Conservation (phyloP, 2,888 invertebrate species). For the Clanis bilineata region DNA sequence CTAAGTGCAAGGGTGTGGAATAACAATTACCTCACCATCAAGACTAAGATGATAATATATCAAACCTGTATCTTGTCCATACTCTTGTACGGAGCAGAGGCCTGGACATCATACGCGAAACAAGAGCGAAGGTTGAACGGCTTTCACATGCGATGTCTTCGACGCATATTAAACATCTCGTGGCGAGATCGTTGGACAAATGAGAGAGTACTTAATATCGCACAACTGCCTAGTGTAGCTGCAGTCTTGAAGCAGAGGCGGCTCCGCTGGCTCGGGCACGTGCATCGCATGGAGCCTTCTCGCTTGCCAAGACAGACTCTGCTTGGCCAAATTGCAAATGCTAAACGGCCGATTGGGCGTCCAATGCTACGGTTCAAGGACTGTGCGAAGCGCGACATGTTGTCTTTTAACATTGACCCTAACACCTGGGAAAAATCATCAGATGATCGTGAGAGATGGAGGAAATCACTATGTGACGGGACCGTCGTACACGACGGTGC, state of each 20-base stretch:
- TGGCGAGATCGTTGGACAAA: background rate
- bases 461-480: too few species aligned
- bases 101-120: background rate
- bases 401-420: too few species aligned
- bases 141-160: too few species aligned
- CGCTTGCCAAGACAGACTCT: conserved; percentile 1
- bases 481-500: too few species aligned
- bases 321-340: too few species aligned
- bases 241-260: background rate
- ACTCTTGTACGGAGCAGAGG: background rate
- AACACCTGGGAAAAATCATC: too few species aligned
- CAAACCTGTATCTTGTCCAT: background rate
- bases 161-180: background rate
- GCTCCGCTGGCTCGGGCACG: conserved; percentile 7
- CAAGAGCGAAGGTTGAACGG: background rate
- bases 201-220: background rate
- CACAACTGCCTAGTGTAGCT: background rate
- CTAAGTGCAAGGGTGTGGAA: background rate
- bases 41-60: background rate
- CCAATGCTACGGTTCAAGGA: too few species aligned
- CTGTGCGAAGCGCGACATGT: too few species aligned
- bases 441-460: too few species aligned
- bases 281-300: conserved; percentile 4
- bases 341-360: too few species aligned
- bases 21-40: background rate